Evolutionary conservation across 2,797 vertebrate genomes (phyloP).

Genomic region (Syngnathus acus): DNA sequence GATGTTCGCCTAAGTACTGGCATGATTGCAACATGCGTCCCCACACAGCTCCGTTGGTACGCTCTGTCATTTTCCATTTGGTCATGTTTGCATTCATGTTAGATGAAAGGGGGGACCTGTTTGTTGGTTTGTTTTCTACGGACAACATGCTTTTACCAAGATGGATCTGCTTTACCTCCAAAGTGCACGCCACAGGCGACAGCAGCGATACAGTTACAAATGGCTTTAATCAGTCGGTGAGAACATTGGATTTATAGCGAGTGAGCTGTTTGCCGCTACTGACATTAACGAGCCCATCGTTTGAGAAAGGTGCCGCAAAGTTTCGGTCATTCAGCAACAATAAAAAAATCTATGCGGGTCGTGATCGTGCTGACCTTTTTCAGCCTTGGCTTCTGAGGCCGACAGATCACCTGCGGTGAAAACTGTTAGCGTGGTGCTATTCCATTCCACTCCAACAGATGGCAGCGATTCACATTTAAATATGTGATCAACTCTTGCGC

Average conservation of each 20-base stretch:
- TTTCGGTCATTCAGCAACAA: background rate
- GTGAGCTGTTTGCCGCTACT: background rate
- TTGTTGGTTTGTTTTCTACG: background rate
- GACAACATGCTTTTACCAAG: background rate
- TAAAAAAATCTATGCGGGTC: background rate
- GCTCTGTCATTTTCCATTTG: background rate
- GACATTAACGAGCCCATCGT: background rate
- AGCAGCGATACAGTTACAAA: conserved; percentile 3
- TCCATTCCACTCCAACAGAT: background rate
- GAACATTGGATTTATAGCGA: conserved; percentile 3
- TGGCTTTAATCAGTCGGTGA: conserved; percentile 1
- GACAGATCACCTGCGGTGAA: background rate
- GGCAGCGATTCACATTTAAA: background rate
- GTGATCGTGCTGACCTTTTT: background rate
- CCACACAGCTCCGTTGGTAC: background rate
- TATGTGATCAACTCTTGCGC: too few species aligned
- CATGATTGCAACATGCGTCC: background rate
- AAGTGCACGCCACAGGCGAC: background rate
- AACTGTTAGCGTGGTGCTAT: background rate
- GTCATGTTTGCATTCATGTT: background rate
- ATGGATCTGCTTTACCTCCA: conserved; percentile 2
- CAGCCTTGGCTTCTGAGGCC: background rate
- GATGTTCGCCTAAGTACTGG: too few species aligned
- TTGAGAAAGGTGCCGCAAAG: background rate
- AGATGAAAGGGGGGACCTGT: background rate